Evolutionary conservation across 2,888 invertebrate species (phyloP), one percentile per base, ranked within the genome.

Genomic region (Leucophenga maculata): DNA sequence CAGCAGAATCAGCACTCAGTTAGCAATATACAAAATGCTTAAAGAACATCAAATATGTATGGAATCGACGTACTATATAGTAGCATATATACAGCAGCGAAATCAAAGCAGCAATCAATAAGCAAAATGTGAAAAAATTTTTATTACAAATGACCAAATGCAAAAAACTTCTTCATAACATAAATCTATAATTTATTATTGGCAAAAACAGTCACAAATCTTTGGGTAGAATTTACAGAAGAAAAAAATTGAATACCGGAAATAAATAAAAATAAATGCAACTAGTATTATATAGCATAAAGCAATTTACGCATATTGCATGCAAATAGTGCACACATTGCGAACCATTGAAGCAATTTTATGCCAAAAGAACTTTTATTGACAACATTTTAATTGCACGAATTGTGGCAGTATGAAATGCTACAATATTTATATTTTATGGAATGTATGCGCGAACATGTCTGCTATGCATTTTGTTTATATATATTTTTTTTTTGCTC

Each of bases 371-470:
- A 16, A 32, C 14, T 18, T 39, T 73, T 74, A 82, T 74, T 74
- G 83, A 80, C 83, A 83, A 77, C 74, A 70, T 78, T 79, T 83
- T 80, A 80, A 80, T 80, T 80, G 81, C 74, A 72, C n/a, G n/a
- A 68, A 68, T 55, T 39, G 39, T 6, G 11, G 8, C 69, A 57
- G 59, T 64, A 69, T 79, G 79, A 39, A 6, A 39, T 39, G 11
- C 39, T 3, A 32, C 11, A 6, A 8, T 11, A 11, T 39, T 39
- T 39, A 39, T 39, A 39, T 81, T 76, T 72, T 75, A 79, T 67
- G 72, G 67, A 60, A 48, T n/a, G n/a, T n/a, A n/a, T 32, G 16
- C 50, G 16, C 66, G 69, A 13, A 52, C n/a, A 44, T 48, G 16
- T 18, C 44, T 13, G 2, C 22, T 22, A 48, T 1, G 14, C 26